phyloP scores from a whole-genome alignment of 2,797 vertebrate species.

The Microctenopoma steveboyesi region DNA sequence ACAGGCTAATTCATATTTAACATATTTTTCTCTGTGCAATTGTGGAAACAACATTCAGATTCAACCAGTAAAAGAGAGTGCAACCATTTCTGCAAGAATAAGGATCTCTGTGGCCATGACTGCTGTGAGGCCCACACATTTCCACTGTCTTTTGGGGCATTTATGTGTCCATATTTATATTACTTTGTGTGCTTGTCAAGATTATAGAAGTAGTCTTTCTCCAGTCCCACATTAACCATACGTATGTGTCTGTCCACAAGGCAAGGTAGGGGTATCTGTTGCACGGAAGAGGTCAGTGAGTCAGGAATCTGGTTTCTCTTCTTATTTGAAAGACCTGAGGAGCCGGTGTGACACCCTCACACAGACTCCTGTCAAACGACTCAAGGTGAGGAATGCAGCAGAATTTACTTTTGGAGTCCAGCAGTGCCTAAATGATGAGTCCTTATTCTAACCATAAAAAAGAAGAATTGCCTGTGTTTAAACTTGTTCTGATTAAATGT shows the following conservation, averaged over 20 bases:
- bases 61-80: constrained; percentile 85
- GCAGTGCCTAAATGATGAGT: neutral
- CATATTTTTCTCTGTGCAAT: neutral
- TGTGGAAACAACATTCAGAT: constrained; percentile 27
- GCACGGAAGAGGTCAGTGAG: constrained; percentile 77
- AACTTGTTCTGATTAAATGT: neutral
- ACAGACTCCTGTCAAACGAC: constrained; percentile 90
- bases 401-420: neutral
- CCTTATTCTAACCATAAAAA: neutral
- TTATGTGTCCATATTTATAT: constrained; percentile 1
- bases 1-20: neutral
- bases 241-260: constrained; percentile 67
- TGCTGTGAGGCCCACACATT: constrained; percentile 89
- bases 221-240: neutral
- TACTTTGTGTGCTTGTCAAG: neutral
- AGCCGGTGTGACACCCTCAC: constrained; percentile 84
- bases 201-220: neutral
- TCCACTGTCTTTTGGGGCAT: neutral
- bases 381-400: constrained; percentile 82
- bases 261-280: constrained; percentile 89
- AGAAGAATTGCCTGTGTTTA: neutral
- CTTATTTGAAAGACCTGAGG: constrained; percentile 90
- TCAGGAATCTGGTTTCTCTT: constrained; percentile 84
- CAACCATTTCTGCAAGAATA: constrained; percentile 96
- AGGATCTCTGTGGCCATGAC: constrained; percentile 92